Percentiles rank a stretch among this genome's conserved stretches.
phyloP scores from a whole-genome alignment of 2,113 vertebrate genomes.

The Scomber japonicus region DNA sequence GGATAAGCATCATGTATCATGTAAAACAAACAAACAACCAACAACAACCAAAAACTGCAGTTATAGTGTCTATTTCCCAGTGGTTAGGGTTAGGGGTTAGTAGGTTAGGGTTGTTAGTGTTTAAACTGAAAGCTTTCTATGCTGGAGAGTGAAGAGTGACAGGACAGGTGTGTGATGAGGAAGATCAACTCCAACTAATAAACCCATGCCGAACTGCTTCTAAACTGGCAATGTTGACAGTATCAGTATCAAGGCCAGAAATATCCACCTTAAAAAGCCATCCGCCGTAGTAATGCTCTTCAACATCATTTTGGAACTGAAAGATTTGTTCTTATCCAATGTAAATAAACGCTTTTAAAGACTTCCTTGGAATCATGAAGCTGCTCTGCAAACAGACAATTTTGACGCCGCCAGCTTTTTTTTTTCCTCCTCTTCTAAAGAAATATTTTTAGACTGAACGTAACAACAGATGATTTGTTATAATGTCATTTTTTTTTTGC shows the following conservation, averaged over 20 bases:
- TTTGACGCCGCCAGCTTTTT: background rate
- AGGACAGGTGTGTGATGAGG: constrained; percentile 41
- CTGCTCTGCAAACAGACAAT: background rate
- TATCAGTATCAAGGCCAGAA: background rate
- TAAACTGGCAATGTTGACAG: constrained; percentile 27
- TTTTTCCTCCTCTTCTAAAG: background rate
- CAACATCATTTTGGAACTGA: background rate
- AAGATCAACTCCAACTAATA: background rate
- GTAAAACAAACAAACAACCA: too few species aligned
- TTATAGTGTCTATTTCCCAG: background rate
- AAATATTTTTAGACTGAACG: constrained; percentile 9
- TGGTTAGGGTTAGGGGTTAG: background rate
- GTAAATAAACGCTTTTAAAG: background rate
- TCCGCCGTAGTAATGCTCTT: background rate
- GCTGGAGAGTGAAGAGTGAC: constrained; percentile 17
- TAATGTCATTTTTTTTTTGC: background rate
- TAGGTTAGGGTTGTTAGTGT: background rate
- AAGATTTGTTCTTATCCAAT: background rate
- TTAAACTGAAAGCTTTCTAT: background rate
- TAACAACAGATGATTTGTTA: background rate
- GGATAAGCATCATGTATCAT: too few species aligned
- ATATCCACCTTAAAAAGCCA: background rate
- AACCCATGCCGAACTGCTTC: constrained; percentile 4
- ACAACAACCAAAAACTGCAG: background rate
- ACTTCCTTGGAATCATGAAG: background rate